Evolutionary conservation across 2,797 vertebrate genomes (phyloP), one percentile per base, ranked within the genome.

Genomic region (Gobio occitaniae): DNA sequence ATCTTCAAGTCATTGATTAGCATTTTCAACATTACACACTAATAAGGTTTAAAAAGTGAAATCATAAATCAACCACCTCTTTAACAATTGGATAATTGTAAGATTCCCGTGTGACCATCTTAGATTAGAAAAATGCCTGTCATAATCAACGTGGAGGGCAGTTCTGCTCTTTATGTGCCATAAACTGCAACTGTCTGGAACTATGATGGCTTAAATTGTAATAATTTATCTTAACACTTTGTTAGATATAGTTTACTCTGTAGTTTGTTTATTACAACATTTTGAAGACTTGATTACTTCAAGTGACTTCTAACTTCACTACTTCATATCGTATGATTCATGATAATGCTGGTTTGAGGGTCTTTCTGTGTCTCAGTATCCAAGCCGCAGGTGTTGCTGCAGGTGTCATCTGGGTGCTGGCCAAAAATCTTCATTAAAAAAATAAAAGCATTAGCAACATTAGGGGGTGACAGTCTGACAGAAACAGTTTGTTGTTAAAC

Each of bases 381-480:
- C 11, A 16, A 36, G 50, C 9, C 17, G 3, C 29, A 32, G 32
- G 32, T 32, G 32, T 21, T 19, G 48, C 17, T 5, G 6, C 48
- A 17, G n/a, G 44, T 29, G 5, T 54, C 48, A 72, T 12, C 29
- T 54, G 9, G 1, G 19, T 7, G 10, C 48, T 3, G 17, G 15
- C 48, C 16, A 12, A 54, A 36, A 48, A 54, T 75, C 71, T 74
- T 74, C 10, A 70, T 70, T 70, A 32, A 6, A 74, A 32, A 74
- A 52, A 52, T 3, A 47, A 74, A 50, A 32, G 12, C 19, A 41
- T 6, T 1, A 47, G 1, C 1, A 47, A 25, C 48, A 52, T 32
- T 75, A 52, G 17, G 5, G 29, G 11, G 16, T 75, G 50, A 19
- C 29, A 44, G 41, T 41, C 41, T 41, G 41, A 41, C 41, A 12